Evolutionary conservation across 2,888 invertebrate genomes (phyloP).

Genomic region (Scaptomyza reducta): DNA sequence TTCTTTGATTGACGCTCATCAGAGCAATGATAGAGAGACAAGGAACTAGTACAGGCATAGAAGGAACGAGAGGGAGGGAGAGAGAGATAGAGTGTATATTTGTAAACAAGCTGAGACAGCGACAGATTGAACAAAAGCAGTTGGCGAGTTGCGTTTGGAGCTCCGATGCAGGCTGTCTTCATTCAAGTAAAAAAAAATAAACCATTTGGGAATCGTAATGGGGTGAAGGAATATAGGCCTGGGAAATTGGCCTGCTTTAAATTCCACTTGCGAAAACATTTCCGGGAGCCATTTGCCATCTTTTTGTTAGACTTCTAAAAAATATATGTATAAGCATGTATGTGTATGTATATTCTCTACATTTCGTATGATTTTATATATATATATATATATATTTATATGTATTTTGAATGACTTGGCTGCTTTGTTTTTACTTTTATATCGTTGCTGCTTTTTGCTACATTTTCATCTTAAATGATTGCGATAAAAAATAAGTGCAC

Average conservation of each 20-base stretch:
- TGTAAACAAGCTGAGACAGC: conserved; percentile 32
- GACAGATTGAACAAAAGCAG: conserved; percentile 31
- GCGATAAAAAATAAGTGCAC: conserved; percentile 79
- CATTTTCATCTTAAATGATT: conserved; percentile 79
- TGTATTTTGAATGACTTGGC: conserved; percentile 45
- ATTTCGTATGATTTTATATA: background rate
- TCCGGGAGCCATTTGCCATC: conserved; percentile 65
- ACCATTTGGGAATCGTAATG: conserved; percentile 18
- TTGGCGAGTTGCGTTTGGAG: conserved; percentile 41
- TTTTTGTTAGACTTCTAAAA: conserved; percentile 44
- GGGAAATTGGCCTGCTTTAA: conserved; percentile 48
- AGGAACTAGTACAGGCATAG: background rate
- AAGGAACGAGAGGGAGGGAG: background rate
- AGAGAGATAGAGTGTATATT: conserved; percentile 4
- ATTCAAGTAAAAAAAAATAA: conserved; percentile 6
- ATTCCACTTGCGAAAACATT: conserved; percentile 64
- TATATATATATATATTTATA: background rate
- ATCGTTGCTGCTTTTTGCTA: conserved; percentile 62
- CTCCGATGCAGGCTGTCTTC: conserved; percentile 38
- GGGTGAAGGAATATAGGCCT: conserved; percentile 2
- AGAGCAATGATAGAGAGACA: conserved; percentile 29
- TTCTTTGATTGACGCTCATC: conserved; percentile 78
- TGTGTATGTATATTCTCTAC: background rate
- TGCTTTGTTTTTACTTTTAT: conserved; percentile 68
- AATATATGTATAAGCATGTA: conserved; percentile 18